Evolutionary conservation across 1,140 invertebrate genomes (phyloP), one percentile per base, ranked within the genome.

Genomic region (Zaprionus lachaisei): DNA sequence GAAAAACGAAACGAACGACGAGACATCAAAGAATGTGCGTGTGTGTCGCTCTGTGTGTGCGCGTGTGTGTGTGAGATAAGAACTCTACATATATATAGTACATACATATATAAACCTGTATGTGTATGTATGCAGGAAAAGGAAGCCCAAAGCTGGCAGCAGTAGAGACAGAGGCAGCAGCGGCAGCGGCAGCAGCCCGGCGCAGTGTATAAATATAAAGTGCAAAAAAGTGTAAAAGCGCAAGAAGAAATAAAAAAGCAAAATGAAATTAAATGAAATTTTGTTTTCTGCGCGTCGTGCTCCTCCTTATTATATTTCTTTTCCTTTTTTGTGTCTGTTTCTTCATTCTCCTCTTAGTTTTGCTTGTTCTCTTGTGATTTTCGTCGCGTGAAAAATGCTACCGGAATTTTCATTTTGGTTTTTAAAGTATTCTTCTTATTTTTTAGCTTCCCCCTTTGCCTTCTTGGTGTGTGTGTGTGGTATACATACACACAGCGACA

Each of bases 401-500:
- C 26, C 54, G 77, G 80, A 86, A 86, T 87, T 86, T 86, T 86
- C 80, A 83, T 77, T 74, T 77, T 20, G 60, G 57, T 63, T 73
- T 82, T 54, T 69, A 83, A 82, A 60, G 75, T 66, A 66, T 67
- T 72, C 69, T 81, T 72, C 74, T 78, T 68, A 65, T 63, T 74
- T 74, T 64, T 72, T 77, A 72, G 49, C 20, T 24, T 17, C 15
- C 20, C 24, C 31, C 17, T 31, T 68, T 22, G 61, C 38, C 70
- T 77, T 82, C 72, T 75, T 63, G 73, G 81, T 85, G 81, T 84
- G 77, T 90, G 34, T 54, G 81, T 85, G 81, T 90, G 74, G 90
- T 90, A 84, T 86, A 86, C 83, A 86, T 89, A 89, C 85, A 81
- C 79, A 81, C 79, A 90, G 64, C 80, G 72, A 84, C 74, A 83